Conservation (phyloP, 1,140 invertebrate genomes). For the Asbolus verrucosus region DNA sequence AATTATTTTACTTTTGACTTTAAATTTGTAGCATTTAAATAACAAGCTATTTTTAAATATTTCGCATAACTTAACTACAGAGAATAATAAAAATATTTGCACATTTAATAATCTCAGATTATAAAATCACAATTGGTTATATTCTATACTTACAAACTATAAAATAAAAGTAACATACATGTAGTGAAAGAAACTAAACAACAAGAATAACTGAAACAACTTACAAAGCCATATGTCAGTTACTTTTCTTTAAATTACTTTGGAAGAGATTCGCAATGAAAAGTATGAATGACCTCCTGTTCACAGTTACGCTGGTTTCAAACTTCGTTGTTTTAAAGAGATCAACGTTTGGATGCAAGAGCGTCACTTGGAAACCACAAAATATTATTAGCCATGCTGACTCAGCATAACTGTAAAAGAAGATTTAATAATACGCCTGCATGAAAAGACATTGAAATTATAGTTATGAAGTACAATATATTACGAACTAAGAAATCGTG, state of each 20-base stretch:
- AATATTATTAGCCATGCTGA: background rate
- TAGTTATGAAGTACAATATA: constrained; percentile 1
- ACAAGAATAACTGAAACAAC: background rate
- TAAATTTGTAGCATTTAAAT: constrained; percentile 14
- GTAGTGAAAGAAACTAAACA: constrained; percentile 8
- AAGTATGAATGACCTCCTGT: constrained; percentile 3
- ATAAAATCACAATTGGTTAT: constrained; percentile 49
- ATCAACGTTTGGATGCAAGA: background rate
- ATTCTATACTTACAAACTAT: constrained; percentile 12
- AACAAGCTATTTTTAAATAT: constrained; percentile 28
- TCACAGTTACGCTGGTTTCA: background rate
- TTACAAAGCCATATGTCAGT: constrained; percentile 18
- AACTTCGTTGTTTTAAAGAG: constrained; percentile 21
- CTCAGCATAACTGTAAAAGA: background rate
- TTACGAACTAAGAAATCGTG: constrained; percentile 4
- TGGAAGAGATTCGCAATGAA: constrained; percentile 20
- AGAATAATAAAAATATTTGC: constrained; percentile 49
- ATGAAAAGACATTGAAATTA: too few species aligned
- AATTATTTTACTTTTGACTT: background rate
- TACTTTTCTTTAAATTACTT: constrained; percentile 29
- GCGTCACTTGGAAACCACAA: too few species aligned
- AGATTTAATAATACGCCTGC: too few species aligned
- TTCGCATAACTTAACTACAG: constrained; percentile 32
- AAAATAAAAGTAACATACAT: constrained; percentile 42
- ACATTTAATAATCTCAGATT: constrained; percentile 50